A percentile compares a stretch with the other conserved stretches of the same genome.
Evolutionary conservation across 2,797 vertebrate species (phyloP).

Genomic region (Gallinago stenura): DNA sequence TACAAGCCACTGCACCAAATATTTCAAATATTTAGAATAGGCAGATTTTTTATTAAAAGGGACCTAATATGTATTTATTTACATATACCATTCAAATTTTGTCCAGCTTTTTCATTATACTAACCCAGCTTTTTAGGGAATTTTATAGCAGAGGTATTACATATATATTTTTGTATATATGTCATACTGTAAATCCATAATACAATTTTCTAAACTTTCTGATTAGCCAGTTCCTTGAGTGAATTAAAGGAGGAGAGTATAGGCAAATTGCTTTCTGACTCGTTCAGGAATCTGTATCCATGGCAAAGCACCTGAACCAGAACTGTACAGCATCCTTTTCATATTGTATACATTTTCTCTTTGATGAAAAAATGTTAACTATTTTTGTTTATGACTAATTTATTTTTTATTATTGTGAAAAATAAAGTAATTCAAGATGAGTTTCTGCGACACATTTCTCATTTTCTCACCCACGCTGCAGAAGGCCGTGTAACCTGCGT

Average conservation of each 20-base stretch:
- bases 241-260: slow-evolving; percentile 37
- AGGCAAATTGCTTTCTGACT: slow-evolving; percentile 62
- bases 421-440: slow-evolving; percentile 76
- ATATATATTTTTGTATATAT: slow-evolving; percentile 67
- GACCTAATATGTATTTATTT: slow-evolving; percentile 82
- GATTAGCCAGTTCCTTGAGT: slow-evolving; percentile 61
- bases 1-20: slow-evolving; percentile 76
- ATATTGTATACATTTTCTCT: slow-evolving; percentile 74
- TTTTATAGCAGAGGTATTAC: slow-evolving; percentile 51
- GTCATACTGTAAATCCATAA: slow-evolving; percentile 64
- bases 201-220: slow-evolving; percentile 31
- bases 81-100: slow-evolving; percentile 64
- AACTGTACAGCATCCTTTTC: slow-evolving; percentile 64
- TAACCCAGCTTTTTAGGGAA: slow-evolving; percentile 69
- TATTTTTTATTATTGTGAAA: slow-evolving; percentile 84
- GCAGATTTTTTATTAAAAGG: slow-evolving; percentile 78
- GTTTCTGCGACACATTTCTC: background rate
- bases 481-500: background rate
- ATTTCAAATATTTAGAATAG: slow-evolving; percentile 79
- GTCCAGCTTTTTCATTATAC: slow-evolving; percentile 67
- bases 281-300: slow-evolving; percentile 54
- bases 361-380: slow-evolving; percentile 75
- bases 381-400: slow-evolving; percentile 87
- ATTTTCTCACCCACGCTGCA: background rate
- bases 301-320: slow-evolving; percentile 62